Conservation (phyloP, 1,140 invertebrate species). For the Eupristina koningsbergeri region DNA sequence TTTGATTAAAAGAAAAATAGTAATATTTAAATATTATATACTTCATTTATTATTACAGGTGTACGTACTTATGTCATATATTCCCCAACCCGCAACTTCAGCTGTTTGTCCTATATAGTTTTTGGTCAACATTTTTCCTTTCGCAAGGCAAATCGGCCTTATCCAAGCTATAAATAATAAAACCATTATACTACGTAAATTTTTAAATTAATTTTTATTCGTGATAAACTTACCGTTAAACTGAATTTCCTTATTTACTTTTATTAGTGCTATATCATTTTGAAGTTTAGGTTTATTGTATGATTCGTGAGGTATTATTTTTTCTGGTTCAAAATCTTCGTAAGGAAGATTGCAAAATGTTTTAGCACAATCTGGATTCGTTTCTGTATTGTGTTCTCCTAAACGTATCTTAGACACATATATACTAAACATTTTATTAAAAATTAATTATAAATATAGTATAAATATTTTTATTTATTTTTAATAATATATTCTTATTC, state of each 20-base stretch:
- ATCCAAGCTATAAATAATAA: conserved; percentile 67
- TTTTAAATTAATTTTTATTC: not conserved
- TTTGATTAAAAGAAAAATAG: too few species aligned
- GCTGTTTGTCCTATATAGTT: conserved; percentile 67
- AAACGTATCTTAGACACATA: conserved; percentile 75
- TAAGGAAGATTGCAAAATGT: conserved; percentile 74
- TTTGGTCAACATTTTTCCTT: conserved; percentile 59
- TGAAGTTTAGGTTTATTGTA: conserved; percentile 77
- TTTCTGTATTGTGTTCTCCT: conserved; percentile 75
- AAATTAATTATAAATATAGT: not conserved
- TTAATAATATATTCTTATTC: not conserved
- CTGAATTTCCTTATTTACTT: conserved; percentile 71
- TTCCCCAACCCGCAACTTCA: conserved; percentile 76
- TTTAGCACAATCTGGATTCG: conserved; percentile 75
- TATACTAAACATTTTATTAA: conserved; percentile 27
- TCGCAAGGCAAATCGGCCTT: conserved; percentile 76
- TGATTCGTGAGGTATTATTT: conserved; percentile 72
- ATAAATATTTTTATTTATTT: not conserved
- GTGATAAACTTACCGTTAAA: conserved; percentile 68
- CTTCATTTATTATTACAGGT: not conserved
- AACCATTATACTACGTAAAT: not conserved
- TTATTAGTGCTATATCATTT: conserved; percentile 80
- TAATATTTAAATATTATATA: too few species aligned
- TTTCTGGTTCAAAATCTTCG: conserved; percentile 73
- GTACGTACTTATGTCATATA: conserved; percentile 60